These are phyloP conservation scores for Athetis lepigone DNA, from an alignment of 2,888 invertebrate genomes.

Conservation along the genomic window DNA sequence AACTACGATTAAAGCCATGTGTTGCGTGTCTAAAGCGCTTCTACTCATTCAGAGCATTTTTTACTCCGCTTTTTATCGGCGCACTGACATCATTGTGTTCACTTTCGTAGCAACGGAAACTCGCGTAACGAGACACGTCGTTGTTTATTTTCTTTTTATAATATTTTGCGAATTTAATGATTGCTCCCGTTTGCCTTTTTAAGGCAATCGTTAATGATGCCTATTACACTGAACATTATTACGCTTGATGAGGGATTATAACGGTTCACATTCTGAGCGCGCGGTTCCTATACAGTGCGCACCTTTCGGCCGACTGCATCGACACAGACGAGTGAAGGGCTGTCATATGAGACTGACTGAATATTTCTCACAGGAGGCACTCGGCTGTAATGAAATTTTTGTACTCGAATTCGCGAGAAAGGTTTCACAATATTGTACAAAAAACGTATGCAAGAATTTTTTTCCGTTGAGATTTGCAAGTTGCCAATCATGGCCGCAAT, in stretches of 20 bases:
- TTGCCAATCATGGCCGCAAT: conserved; percentile 85
- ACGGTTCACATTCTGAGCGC: conserved; percentile 79
- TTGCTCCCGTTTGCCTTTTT: conserved; percentile 89
- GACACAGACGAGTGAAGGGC: conserved; percentile 84
- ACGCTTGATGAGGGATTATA: conserved; percentile 87
- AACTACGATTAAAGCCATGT: conserved; percentile 71
- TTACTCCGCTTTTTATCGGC: conserved; percentile 83
- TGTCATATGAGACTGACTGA: conserved; percentile 83
- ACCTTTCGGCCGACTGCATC: conserved; percentile 73
- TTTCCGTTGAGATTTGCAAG: conserved; percentile 78
- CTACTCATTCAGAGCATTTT: conserved; percentile 85
- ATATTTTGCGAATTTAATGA: conserved; percentile 89
- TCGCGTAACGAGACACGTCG: conserved; percentile 85
- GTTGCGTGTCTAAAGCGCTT: conserved; percentile 77
- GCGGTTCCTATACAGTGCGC: conserved; percentile 73
- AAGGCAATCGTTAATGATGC: conserved; percentile 89
- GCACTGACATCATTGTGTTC: conserved; percentile 87
- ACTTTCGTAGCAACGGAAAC: conserved; percentile 89
- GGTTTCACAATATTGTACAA: conserved; percentile 70
- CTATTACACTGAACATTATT: conserved; percentile 87
- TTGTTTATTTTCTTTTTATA: conserved; percentile 85
- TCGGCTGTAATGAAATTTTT: conserved; percentile 81
- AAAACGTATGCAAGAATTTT: conserved; percentile 79
- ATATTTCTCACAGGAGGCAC: conserved; percentile 83
- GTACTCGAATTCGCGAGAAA: conserved; percentile 73